Evolutionary conservation across 2,888 invertebrate genomes (phyloP), one percentile per base, ranked within the genome.

Genomic region (Dolichomitus sp.): DNA sequence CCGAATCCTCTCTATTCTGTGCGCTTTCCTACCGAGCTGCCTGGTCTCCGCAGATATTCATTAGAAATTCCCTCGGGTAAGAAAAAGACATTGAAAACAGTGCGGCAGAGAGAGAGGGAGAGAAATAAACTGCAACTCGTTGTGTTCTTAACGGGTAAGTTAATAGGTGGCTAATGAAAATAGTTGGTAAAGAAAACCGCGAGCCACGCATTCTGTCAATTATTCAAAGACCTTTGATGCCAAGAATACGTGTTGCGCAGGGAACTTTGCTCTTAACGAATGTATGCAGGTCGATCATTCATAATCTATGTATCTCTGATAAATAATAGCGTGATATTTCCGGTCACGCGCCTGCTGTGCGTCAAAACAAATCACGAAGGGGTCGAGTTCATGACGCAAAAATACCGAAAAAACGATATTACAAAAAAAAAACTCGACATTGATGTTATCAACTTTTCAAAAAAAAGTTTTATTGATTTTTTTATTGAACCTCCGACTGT

Each of bases 181-280:
- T 48, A 42, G 42, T 14, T 14, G 14, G 11, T 37, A 14, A 4
- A 14, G 14, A 45, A 45, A 45, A 45, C 9, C 37, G 37, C 37
- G 37, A 37, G 9, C 52, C 75, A 74, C 45, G 75, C 79, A 66
- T 72, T 65, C 79, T 59, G 66, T 79, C 75, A 72, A 83, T 83
- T 83, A 83, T 76, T 75, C 79, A 52, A 75, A 79, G 79, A 79
- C 70, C 82, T 83, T 80, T 79, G 79, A 82, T 74, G 54, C 42
- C 45, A 19, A 17, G 42, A 54, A 66, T 54, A 65, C 61, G 69
- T 52, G 37, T 63, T 50, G 23, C 59, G 33, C 45, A 42, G 45
- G 27, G 40, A 79, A 75, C 75, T 79, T 82, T 82, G 75, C 59
- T 48, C 79, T 75, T 19, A 1, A 70, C 66, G 65, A 72, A 79